Base-by-base conservation (phyloP, 2,888 invertebrate species). In the Timema cristinae region DNA sequence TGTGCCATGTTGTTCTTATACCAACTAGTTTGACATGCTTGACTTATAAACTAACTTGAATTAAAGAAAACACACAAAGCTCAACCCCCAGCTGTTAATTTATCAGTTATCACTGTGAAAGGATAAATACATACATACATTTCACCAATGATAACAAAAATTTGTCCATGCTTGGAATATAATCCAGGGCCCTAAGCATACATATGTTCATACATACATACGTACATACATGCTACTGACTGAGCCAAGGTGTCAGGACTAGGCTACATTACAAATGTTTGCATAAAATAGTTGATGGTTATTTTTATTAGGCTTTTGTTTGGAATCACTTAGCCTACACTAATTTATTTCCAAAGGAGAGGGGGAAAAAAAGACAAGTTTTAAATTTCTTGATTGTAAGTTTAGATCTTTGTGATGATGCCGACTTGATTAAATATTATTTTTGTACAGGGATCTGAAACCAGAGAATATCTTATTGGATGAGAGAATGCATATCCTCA, bases 381-480 rank as follows among this genome's bases (percentile, higher is more conserved):
- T 32, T 32, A 32, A 32, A 32, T 32, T 32, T 32, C 32, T 32
- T 32, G 32, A 32, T 2, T 4, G 32, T 32, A 32, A 32, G 32
- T 4, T n/a, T 54, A 54, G 54, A n/a, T 54, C 32, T 32, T 32
- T 32, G 32, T 32, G 32, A 54, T 13, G 54, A 54, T n/a, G n/a
- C 54, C 2, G 16, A 47, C 13, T 48, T 50, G 66, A 56, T 48
- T 13, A 10, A 50, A 11, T 63, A 73, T 68, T 67, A 69, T 71
- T 73, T 66, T 59, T 11, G 74, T 73, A 67, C 66, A 73, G 76
- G 73, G 98, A 99, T 83, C 86, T 99, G 77, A 99, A 99, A 82
- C 99, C 99, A 7, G 97, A 99, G 84, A 99, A 99, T 84, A 95
- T 99, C 78, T 86, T 99, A 68, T 85, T 99, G 77, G 94, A 94